Base-by-base conservation (phyloP, 2,113 vertebrate species). In the Saccopteryx leptura region DNA sequence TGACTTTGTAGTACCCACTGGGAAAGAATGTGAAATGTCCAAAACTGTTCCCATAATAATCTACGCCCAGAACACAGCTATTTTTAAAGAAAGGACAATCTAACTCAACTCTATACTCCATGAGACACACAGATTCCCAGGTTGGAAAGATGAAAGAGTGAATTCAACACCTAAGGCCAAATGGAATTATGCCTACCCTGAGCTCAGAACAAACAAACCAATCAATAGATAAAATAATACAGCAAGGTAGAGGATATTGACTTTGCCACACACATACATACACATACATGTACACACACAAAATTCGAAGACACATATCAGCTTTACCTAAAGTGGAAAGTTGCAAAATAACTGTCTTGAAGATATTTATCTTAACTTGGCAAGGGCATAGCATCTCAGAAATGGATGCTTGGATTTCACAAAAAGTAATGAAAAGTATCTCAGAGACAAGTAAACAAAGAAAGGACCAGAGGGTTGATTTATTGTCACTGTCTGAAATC, bases 291-390 rank as follows among this genome's bases (percentile, higher is more conserved):
- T 21, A 75, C 72, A 76, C 74, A 54, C 28, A 54, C 8, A 54
- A 17, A 76, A 76, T 94, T 90, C 88, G 92, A 95, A 98, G 97
- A 97, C 96, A 97, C 52, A 76, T 48, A 90, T 33, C 91, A 83
- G 72, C 94, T 96, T 98, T 98, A 97, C 95, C 93, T 39, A 1
- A 95, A 97, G 91, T 91, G 88, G 96, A 98, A 98, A 98, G 72
- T 72, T 97, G 96, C 82, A 96, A 97, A 97, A 96, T 19, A 92
- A 97, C 48, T 6, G 61, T 58, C 69, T 90, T 48, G 96, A 93
- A 96, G 98, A 88, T 86, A 97, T 97, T 98, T 94, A 95, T 97
- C 96, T 96, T 96, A 98, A 95, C 28, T 98, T 98, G 97, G 96
- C 96, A 97, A 80, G n/a, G 12, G 58, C 95, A 96, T 88, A 48